Evolutionary conservation across 2,888 invertebrate species (phyloP).

Genomic region (Cataglyphis albicans): DNA sequence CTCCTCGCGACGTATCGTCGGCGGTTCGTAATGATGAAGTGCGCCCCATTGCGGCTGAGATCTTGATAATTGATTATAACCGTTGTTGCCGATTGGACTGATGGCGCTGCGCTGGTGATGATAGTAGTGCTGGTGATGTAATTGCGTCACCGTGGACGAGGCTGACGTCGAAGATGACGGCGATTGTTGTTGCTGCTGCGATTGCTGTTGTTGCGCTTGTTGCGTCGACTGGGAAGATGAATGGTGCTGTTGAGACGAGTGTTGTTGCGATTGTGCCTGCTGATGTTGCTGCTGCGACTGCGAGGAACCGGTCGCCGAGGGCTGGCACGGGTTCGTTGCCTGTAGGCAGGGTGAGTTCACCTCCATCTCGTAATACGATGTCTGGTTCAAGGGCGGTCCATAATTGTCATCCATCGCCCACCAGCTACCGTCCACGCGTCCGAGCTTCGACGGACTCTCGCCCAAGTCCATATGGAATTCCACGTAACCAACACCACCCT

Average conservation of each 20-base stretch:
- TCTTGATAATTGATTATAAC: slow-evolving; percentile 83
- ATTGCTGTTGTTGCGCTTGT: slow-evolving; percentile 73
- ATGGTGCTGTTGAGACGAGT: slow-evolving; percentile 65
- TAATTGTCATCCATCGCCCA: slow-evolving; percentile 85
- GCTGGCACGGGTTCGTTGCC: slow-evolving; percentile 80
- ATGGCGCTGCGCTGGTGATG: slow-evolving; percentile 71
- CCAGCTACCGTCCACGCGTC: slow-evolving; percentile 85
- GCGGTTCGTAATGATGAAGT: slow-evolving; percentile 87
- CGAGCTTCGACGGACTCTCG: slow-evolving; percentile 88
- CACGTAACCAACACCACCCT: slow-evolving; percentile 86
- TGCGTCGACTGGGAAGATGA: slow-evolving; percentile 65
- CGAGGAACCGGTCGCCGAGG: slow-evolving; percentile 71
- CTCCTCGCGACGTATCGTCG: slow-evolving; percentile 94
- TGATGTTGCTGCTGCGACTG: slow-evolving; percentile 76
- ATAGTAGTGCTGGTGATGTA: slow-evolving; percentile 77
- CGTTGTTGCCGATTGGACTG: slow-evolving; percentile 75
- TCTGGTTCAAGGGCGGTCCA: slow-evolving; percentile 78
- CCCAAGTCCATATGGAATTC: slow-evolving; percentile 87
- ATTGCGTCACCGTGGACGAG: slow-evolving; percentile 68
- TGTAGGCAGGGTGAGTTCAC: slow-evolving; percentile 82
- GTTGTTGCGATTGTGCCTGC: slow-evolving; percentile 78
- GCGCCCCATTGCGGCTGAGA: slow-evolving; percentile 84
- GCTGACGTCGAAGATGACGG: slow-evolving; percentile 62
- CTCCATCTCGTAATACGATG: slow-evolving; percentile 84
- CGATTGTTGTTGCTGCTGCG: slow-evolving; percentile 70